Conservation (phyloP, 2,113 vertebrate genomes). For the Caracal caracal region DNA sequence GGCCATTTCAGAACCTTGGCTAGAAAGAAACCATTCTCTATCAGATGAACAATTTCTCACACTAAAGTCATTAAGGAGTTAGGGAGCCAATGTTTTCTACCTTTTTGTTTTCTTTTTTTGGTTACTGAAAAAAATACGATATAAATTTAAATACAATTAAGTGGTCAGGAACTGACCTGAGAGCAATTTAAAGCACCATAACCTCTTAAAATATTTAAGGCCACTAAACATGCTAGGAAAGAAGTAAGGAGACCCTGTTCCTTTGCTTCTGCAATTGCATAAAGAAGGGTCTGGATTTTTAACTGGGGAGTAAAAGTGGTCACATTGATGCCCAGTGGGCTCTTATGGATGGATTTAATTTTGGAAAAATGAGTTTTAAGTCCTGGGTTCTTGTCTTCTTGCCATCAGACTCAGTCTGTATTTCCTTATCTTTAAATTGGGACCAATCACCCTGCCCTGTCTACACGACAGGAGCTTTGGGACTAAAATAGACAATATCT, state of each 20-base stretch:
- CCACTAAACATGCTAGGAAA: background rate
- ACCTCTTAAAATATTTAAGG: background rate
- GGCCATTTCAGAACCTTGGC: conserved; percentile 93
- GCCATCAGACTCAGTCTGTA: background rate
- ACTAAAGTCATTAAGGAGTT: background rate
- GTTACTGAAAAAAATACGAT: background rate
- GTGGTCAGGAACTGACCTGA: background rate
- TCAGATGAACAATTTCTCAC: conserved; percentile 28
- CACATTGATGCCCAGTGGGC: background rate
- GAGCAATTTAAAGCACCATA: conserved; percentile 17
- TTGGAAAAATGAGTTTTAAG: background rate
- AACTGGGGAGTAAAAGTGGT: background rate
- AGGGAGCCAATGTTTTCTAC: background rate
- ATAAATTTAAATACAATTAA: background rate
- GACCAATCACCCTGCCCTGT: background rate
- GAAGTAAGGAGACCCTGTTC: background rate
- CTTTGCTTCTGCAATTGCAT: background rate
- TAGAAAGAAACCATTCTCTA: conserved; percentile 77
- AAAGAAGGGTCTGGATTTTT: conserved; percentile 12
- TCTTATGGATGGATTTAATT: background rate
- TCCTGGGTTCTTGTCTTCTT: background rate
- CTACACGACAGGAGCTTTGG: background rate
- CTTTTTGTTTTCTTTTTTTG: background rate
- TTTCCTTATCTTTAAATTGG: background rate
- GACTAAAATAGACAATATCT: background rate